Evolutionary conservation across 2,113 vertebrate genomes (phyloP).

Genomic region (Emberiza fucata): DNA sequence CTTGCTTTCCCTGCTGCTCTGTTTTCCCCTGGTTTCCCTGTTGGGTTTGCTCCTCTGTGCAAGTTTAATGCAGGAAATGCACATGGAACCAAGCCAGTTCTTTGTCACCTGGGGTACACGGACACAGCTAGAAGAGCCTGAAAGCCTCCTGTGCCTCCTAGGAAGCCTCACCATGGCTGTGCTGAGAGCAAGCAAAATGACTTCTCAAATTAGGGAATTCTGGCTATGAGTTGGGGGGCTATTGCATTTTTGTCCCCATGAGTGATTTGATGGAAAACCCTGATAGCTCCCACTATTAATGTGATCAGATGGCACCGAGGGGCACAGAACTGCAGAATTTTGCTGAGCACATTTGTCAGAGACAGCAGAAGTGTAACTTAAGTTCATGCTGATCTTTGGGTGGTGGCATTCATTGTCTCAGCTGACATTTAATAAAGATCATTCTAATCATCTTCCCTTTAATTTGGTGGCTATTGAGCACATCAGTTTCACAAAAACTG

Average conservation of each 20-base stretch:
- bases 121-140: neutral
- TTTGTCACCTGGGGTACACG: neutral
- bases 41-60: neutral
- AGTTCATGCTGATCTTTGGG: neutral
- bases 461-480: neutral
- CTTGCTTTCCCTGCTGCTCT: neutral
- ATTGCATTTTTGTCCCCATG: neutral
- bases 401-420: neutral
- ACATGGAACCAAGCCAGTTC: neutral
- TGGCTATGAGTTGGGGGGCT: neutral
- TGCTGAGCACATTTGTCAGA: neutral
- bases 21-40: neutral
- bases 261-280: neutral
- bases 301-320: neutral
- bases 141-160: neutral
- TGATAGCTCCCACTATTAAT: neutral
- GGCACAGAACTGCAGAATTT: neutral
- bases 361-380: neutral
- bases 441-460: neutral
- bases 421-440: neutral
- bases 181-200: neutral
- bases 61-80: neutral
- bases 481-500: neutral
- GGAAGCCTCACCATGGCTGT: neutral
- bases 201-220: neutral